Evolutionary conservation across 2,888 invertebrate genomes (phyloP).

Genomic region (Thumatha senex): DNA sequence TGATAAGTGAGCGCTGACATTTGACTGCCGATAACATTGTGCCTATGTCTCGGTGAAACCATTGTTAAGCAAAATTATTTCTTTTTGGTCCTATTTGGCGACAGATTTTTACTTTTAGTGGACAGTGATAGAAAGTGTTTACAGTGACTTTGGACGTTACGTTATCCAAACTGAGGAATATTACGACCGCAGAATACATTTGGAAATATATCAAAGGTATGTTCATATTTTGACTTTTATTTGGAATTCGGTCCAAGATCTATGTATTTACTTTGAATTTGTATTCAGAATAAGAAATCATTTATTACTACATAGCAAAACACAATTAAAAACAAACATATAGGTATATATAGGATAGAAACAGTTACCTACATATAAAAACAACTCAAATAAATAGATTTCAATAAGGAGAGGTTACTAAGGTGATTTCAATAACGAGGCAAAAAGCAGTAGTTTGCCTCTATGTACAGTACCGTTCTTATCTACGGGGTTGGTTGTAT

Average conservation of each 20-base stretch:
- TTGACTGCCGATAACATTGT: conserved; percentile 65
- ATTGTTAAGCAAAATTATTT: conserved; percentile 30
- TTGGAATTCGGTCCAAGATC: conserved; percentile 63
- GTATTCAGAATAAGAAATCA: too few species aligned
- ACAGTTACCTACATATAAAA: too few species aligned
- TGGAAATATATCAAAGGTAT: conserved; percentile 79
- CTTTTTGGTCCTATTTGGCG: conserved; percentile 33
- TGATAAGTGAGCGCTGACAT: conserved; percentile 70
- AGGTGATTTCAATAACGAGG: too few species aligned
- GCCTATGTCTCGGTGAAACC: conserved; percentile 42
- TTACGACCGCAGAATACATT: conserved; percentile 70
- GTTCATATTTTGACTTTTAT: conserved; percentile 30
- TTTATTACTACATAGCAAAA: too few species aligned
- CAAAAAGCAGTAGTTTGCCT: too few species aligned
- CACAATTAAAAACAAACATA: too few species aligned
- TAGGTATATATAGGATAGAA: too few species aligned
- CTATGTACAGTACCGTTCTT: too few species aligned
- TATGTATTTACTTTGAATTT: neutral
- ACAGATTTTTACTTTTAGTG: conserved; percentile 50
- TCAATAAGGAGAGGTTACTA: too few species aligned
- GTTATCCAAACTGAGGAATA: conserved; percentile 76
- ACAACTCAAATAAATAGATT: too few species aligned
- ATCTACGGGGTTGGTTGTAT: too few species aligned
- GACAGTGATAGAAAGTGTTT: conserved; percentile 66
- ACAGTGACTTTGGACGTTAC: conserved; percentile 64